Evolutionary conservation across 2,797 vertebrate species (phyloP), one percentile per base, ranked within the genome.

Genomic region (Crenichthys baileyi): DNA sequence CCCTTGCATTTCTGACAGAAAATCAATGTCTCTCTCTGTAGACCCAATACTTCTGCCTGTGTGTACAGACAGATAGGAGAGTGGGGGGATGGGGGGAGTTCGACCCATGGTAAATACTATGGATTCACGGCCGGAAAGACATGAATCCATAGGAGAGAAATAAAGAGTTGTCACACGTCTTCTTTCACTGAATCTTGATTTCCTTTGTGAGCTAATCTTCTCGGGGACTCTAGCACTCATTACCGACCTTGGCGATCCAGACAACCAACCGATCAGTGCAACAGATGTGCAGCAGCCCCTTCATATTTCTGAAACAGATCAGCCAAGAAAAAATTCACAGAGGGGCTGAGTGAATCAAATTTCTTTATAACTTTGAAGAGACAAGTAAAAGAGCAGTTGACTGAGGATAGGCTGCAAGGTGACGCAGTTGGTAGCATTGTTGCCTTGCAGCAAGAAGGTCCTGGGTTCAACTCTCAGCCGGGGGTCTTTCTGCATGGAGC

Each of bases 1-100:
- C 88, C 82, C 87, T 90, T 79, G 82, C 90, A 86, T 87, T 73
- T 80, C 90, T 93, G 94, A 94, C 93, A 92, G 87, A 77, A 93
- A 93, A 94, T 95, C 94, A 91, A 94, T 94, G 88, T 82, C 82
- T 84, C 89, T 85, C 92, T 93, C 82, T 78, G 88, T 89, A 87
- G 89, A 73, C 75, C 91, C 89, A 83, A 91, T 92, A 85, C 83
- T 78, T 83, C 83, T 90, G 84, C 85, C 83, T 85, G 87, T 81
- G 76, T 85, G 85, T 81, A 83, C 77, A 68, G 79, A 74, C 77
- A 83, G 76, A 78, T 83, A 65, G 83, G 61, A 55, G 50, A 77
- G 39, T 58, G 55, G 39, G 31, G 36, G 81, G 77, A 46, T 63
- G 61, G 15, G 29, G 61, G 5, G 73, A 18, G 75, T 80, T 51